Percentiles rank a stretch among this genome's conserved stretches.
phyloP scores from a whole-genome alignment of 2,888 invertebrate species.

The Ceratothoa steindachneri region DNA sequence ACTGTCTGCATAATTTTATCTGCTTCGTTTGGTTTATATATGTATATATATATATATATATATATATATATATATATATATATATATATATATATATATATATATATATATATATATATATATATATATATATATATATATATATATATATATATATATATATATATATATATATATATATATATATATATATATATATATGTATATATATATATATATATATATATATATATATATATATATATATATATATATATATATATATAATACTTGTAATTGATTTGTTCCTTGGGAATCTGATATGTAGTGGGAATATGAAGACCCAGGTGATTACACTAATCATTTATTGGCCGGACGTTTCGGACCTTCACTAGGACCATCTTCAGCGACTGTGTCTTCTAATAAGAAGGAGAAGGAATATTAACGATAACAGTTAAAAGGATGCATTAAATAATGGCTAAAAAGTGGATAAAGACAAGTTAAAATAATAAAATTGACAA shows the following conservation, averaged over 20 bases:
- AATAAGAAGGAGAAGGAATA: too few relatives aligned
- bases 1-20: too few relatives aligned
- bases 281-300: not conserved
- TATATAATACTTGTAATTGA: not conserved
- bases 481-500: too few relatives aligned
- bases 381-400: too few relatives aligned
- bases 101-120: not conserved
- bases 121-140: not conserved
- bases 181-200: slow-evolving; percentile 20
- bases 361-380: too few relatives aligned
- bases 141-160: not conserved
- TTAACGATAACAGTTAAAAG: too few relatives aligned
- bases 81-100: slow-evolving; percentile 4
- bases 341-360: too few relatives aligned
- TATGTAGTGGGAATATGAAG: too few relatives aligned
- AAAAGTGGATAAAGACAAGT: too few relatives aligned
- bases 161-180: not conserved
- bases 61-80: slow-evolving; percentile 17
- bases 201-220: slow-evolving; percentile 18
- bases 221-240: slow-evolving; percentile 16
- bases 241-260: slow-evolving; percentile 3
- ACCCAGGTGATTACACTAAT: too few relatives aligned
- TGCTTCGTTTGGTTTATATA: too few relatives aligned
- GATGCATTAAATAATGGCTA: too few relatives aligned
- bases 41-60: slow-evolving; percentile 17